Base-by-base conservation (phyloP, 1,140 invertebrate species). In the Pararge aegeria region DNA sequence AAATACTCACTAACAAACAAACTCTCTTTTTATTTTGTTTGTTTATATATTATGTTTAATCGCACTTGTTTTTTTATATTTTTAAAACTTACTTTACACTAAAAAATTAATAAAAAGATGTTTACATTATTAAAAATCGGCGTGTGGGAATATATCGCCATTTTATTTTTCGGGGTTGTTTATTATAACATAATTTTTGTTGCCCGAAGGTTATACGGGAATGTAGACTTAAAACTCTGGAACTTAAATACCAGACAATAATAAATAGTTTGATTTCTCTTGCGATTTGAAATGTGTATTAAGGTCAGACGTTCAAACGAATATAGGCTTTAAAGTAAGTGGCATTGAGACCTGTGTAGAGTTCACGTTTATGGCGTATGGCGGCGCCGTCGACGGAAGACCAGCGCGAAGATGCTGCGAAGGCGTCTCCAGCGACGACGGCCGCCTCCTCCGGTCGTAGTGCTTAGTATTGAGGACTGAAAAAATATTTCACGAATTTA, bases 391-490 rank as follows among this genome's bases (percentile, higher is more conserved):
- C 94, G 91, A 42, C 94, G 93, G 87, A 95, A 95, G 49, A 96
- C 95, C 60, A 96, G 91, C 29, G 94, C 94, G 74, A 96, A 95
- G 67, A 96, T 95, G 65, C 94, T 95, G 66, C 95, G 91, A 29
- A 95, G 90, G 50, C 95, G 92, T 85, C 94, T 94, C 95, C 95
- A 96, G 49, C 94, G 93, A 60, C 95, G 94, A 40, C 94, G 92
- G 12, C 93, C 93, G 16, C 91, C 89, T 18, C 90, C 86, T 5
- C 76, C 67, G 44, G 91, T 84, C 68, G 90, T 83, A n/a, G 83
- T 70, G 68, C 75, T 80, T 55, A 74, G 74, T 50, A 80, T 72
- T 6, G 73, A 91, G 0, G 83, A 75, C 86, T 89, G 64, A 0
- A 50, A 50, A 13, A 24, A 44, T 5, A n/a, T n/a, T n/a, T n/a